A percentile compares a stretch with the other conserved stretches of the same genome.
Conservation (phyloP, 2,888 invertebrate genomes). For the Apamea epomidion region DNA sequence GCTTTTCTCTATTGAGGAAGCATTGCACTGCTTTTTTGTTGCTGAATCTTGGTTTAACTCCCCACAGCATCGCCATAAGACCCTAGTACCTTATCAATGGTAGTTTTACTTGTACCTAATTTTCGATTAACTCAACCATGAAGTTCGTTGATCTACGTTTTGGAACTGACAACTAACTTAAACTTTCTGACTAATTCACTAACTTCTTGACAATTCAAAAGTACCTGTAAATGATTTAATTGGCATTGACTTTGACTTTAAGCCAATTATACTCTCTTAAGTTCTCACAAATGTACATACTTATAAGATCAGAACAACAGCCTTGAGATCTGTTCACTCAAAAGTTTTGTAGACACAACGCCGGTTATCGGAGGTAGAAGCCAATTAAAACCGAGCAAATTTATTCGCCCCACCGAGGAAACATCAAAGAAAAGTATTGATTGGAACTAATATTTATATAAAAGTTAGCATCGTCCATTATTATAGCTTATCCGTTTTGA, state of each 20-base stretch:
- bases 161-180: not conserved
- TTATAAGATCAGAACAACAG: not conserved
- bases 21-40: not conserved
- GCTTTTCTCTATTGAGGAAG: not conserved
- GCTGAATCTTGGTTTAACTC: no score
- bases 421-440: slow-evolving; percentile 21
- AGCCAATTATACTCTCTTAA: not conserved
- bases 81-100: not conserved
- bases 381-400: slow-evolving; percentile 10
- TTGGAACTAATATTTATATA: slow-evolving; percentile 21
- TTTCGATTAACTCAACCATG: not conserved
- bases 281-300: not conserved
- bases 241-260: not conserved
- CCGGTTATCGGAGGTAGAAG: not conserved
- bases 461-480: not conserved
- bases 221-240: not conserved
- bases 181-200: not conserved
- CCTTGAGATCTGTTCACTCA: not conserved
- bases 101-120: not conserved
- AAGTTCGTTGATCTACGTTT: not conserved
- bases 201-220: not conserved
- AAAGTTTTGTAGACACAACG: not conserved
- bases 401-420: not conserved
- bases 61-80: not conserved
- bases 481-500: slow-evolving; percentile 2